Evolutionary conservation across 2,888 invertebrate genomes (phyloP), one percentile per base, ranked within the genome.

Genomic region (Polia nebulosa): DNA sequence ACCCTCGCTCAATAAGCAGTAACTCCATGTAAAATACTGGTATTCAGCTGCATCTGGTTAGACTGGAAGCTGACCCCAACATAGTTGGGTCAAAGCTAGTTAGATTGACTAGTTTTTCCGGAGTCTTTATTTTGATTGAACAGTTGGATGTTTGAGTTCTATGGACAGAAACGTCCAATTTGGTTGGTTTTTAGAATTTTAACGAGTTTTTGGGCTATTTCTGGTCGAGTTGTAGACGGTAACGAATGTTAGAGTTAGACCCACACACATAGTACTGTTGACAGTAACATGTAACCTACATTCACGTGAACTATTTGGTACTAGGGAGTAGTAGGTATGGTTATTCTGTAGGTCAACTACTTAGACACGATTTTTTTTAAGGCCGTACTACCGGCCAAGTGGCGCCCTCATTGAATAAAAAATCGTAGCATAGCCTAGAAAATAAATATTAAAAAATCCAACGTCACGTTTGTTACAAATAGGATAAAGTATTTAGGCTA

Each of bases 81-180:
- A n/a, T n/a, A n/a, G n/a, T n/a, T n/a, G n/a, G n/a, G n/a, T n/a
- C n/a, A n/a, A n/a, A n/a, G n/a, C n/a, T n/a, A n/a, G n/a, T n/a
- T n/a, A n/a, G n/a, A n/a, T n/a, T n/a, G n/a, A n/a, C n/a, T n/a
- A n/a, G n/a, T n/a, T 45, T 32, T 41, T 25, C 5, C 32, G 41
- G 2, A 27, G 32, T 27, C 11, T 29, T 27, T 27, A 4, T 22
- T 1, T 4, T 9, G 20, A 41, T 62, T n/a, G n/a, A 6, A n/a
- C n/a, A 9, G n/a, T 53, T 70, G 1, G 0, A 2, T 62, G 72
- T 72, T 72, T 34, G 27, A 49, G 1, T 72, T 61, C n/a, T 25
- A 39, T 47, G 7, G 29, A 56, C 9, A 27, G 13, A 17, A 70
- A 47, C 53, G 22, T 47, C 53, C 45, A 39, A 29, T 61, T 72